Base-by-base conservation (phyloP, 1,140 invertebrate species). In the Thalassaphorura encarpata region DNA sequence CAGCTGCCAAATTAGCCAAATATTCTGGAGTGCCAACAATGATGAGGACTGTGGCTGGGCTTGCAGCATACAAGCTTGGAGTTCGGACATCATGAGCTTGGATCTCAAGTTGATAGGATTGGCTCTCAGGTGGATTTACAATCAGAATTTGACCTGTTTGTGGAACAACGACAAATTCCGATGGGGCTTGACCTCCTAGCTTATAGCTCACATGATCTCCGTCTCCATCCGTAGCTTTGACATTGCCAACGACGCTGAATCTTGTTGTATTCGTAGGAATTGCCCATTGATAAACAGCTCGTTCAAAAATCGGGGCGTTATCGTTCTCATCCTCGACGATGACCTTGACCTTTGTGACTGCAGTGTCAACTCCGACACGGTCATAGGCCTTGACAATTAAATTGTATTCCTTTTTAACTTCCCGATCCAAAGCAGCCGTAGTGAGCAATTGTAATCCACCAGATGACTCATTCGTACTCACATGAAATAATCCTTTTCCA, bases 141-240 rank as follows among this genome's bases (percentile, higher is more conserved):
- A 93, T 69, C 63, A 93, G 78, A 1, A 95, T 70, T 68, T 92
- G 86, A 1, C 90, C 90, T 1, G 89, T 93, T 73, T 93, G 89
- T 0, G 90, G 90, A 0, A 93, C 86, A 54, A 94, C 83, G 8
- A 92, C 84, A 11, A 88, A 79, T 11, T 11, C n/a, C 27, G 84
- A 70, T 62, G 87, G 86, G 46, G 80, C 88, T 1, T 84, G 82
- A 1, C 81, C 80, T n/a, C 80, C 76, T 16, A 92, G 71, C 52
- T 82, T 81, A 69, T 91, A 95, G 13, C 87, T 83, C 3, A 93
- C 78, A 57, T 82, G 82, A 72, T 94, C 89, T 5, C 86, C 87
- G 68, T 94, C 90, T 0, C 80, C 84, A 70, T 94, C 90, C 28
- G 76, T 79, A 0, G 89, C 89, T 47, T 78, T 75, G 1, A 94